Evolutionary conservation across 2,113 vertebrate species (phyloP), one percentile per base, ranked within the genome.

Genomic region (Triplophysa rosa): DNA sequence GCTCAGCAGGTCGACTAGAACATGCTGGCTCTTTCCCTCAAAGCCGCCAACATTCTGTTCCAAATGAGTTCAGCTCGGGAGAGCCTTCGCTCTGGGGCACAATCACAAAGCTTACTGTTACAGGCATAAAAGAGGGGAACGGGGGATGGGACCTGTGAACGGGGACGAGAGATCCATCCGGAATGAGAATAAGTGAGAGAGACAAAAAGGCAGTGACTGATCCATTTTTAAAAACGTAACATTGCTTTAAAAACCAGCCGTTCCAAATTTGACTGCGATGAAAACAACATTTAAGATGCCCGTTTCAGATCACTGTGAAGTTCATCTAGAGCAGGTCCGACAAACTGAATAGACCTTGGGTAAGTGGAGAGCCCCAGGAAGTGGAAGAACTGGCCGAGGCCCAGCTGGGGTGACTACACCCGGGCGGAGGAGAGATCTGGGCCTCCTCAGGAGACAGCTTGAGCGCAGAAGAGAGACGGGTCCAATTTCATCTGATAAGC

Each of bases 21-120:
- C 80, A 54, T 86, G 84, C 87, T 90, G 87, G 87, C 23, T 80
- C 87, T 87, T 89, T 92, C 91, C 89, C 87, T 81, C 82, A 69
- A 68, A 52, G 45, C 89, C 89, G 84, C 89, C 90, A 88, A 93
- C 93, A 92, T 90, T 92, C 92, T 94, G 92, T 95, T 94, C 94
- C 91, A 88, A 89, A 80, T 42, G 76, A 89, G 90, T 85, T 89
- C 89, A 90, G 89, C 89, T 86, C 84, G 80, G 75, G 89, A 90
- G 90, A 88, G 87, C 88, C 82, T 80, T 77, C 1, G 81, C 87
- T 82, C 81, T 33, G 0, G 72, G n/a, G 56, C 82, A 86, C 82
- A 86, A 86, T 62, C 80, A 84, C 87, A 61, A 85, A 85, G 84
- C 78, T 86, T 63, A 63, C 56, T 71, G 80, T 75, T 81, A 23